phyloP scores from a whole-genome alignment of 2,888 invertebrate species.

The Agrochola litura region DNA sequence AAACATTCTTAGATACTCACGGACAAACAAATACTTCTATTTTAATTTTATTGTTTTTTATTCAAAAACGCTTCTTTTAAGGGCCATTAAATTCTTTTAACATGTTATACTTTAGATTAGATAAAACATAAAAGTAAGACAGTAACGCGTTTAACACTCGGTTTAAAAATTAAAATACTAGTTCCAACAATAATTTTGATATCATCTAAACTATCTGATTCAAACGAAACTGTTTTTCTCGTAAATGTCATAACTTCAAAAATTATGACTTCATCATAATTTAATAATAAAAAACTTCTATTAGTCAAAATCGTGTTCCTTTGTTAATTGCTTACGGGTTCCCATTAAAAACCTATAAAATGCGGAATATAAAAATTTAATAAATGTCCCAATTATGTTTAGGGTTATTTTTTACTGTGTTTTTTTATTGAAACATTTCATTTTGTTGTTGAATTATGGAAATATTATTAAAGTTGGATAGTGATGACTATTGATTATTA shows the following conservation, averaged over 20 bases:
- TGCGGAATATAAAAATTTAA: constrained; percentile 61
- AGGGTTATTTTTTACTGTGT: constrained; percentile 10
- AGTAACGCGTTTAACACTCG: constrained; percentile 15
- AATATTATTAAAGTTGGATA: constrained; percentile 35
- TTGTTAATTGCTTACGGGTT: constrained; percentile 59
- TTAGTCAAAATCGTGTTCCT: constrained; percentile 53
- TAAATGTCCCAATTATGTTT: constrained; percentile 56
- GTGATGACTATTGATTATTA: constrained; percentile 46
- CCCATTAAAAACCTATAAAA: constrained; percentile 71
- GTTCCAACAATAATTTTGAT: constrained; percentile 40
- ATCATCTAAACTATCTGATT: constrained; percentile 50
- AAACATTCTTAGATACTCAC: constrained; percentile 32
- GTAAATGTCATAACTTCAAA: constrained; percentile 59
- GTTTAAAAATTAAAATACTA: constrained; percentile 17
- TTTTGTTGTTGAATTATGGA: constrained; percentile 30
- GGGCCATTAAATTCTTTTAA: constrained; percentile 58
- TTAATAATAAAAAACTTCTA: constrained; percentile 15
- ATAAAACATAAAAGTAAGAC: constrained; percentile 27
- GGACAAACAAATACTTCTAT: constrained; percentile 39
- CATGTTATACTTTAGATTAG: constrained; percentile 39
- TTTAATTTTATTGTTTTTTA: constrained; percentile 56
- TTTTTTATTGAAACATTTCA: constrained; percentile 24
- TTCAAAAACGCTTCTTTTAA: constrained; percentile 32
- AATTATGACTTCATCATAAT: constrained; percentile 57
- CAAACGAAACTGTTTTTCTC: constrained; percentile 52